Percentiles rank a stretch among this genome's conserved stretches.
Conservation (phyloP, 2,888 invertebrate species). For the Incurvaria masculella region DNA sequence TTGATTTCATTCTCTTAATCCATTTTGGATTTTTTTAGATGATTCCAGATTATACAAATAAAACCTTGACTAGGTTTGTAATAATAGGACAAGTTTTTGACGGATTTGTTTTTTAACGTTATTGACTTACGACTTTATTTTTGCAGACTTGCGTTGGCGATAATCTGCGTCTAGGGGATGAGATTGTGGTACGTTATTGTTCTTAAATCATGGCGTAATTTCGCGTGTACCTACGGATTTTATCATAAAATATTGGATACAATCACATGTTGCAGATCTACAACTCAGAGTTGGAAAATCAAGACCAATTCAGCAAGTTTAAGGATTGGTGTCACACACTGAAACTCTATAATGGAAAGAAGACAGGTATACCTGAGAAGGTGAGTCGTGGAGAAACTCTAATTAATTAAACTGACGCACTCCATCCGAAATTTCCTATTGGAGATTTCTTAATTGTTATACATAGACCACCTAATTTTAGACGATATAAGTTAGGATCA, state of each 20-base stretch:
- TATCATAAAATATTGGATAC: constrained; percentile 11
- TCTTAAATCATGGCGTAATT: constrained; percentile 9
- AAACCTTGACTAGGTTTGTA: too few relatives aligned
- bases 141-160: background rate
- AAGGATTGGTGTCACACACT: constrained; percentile 64
- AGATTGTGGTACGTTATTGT: background rate
- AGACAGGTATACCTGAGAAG: constrained; percentile 37
- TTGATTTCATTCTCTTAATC: too few relatives aligned
- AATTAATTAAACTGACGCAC: too few relatives aligned
- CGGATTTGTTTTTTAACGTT: background rate
- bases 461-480: too few relatives aligned
- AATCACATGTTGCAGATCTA: constrained; percentile 48
- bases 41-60: too few relatives aligned
- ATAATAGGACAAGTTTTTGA: background rate
- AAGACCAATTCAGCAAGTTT: constrained; percentile 62
- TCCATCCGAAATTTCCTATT: too few relatives aligned
- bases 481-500: too few relatives aligned
- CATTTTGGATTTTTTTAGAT: too few relatives aligned
- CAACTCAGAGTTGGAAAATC: constrained; percentile 63
- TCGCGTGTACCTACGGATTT: background rate
- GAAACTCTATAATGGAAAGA: constrained; percentile 60
- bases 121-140: background rate
- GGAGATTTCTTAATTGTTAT: too few relatives aligned
- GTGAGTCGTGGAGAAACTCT: too few relatives aligned
- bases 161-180: background rate